Percentiles rank a stretch among this genome's conserved stretches.
Conservation (phyloP, 1,140 invertebrate species). For the Sinella curviseta region DNA sequence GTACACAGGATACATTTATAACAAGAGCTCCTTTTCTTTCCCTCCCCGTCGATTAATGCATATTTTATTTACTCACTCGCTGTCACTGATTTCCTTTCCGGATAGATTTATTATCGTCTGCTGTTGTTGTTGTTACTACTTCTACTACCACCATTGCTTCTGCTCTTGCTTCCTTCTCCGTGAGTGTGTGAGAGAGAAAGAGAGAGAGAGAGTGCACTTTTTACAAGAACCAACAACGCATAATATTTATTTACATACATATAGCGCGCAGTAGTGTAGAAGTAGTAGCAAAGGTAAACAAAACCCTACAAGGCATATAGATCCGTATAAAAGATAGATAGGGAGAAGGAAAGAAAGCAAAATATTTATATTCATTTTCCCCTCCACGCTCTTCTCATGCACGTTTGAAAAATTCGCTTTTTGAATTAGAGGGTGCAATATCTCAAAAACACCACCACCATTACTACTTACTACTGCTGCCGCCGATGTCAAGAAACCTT, state of each 20-base stretch:
- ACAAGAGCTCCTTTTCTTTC: slow-evolving; percentile 9
- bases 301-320: too few species aligned
- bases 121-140: not conserved
- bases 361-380: not conserved
- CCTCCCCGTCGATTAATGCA: slow-evolving; percentile 26
- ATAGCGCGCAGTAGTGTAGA: too few species aligned
- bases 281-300: not conserved
- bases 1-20: slow-evolving; percentile 17
- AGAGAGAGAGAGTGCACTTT: not conserved
- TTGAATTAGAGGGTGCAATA: not conserved
- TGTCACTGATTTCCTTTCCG: slow-evolving; percentile 29
- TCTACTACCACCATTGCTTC: too few species aligned
- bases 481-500: too few species aligned
- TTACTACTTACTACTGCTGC: not conserved
- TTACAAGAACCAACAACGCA: not conserved
- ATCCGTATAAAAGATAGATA: too few species aligned
- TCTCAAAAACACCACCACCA: not conserved
- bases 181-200: not conserved
- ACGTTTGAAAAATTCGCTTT: not conserved
- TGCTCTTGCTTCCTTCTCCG: not conserved
- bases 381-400: not conserved
- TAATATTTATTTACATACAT: not conserved
- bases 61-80: slow-evolving; percentile 29
- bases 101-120: slow-evolving; percentile 30
- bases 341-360: not conserved